These are phyloP conservation scores for Habroteleia sp. DNA, from an alignment of 2,888 invertebrate species.

Conservation along the genomic window DNA sequence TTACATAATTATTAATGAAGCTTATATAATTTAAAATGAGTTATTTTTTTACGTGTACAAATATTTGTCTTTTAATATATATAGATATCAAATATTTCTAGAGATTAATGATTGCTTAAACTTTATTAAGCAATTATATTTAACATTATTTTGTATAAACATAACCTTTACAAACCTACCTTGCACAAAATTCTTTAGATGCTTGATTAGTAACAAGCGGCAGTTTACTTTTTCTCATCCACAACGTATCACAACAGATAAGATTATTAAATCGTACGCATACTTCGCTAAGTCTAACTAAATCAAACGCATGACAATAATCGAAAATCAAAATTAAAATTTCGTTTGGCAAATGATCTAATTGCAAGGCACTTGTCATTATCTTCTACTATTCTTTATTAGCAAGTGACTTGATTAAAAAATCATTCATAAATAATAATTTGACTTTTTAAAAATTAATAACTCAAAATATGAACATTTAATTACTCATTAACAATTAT, in stretches of 20 bases:
- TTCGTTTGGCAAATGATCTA: slow-evolving; percentile 80
- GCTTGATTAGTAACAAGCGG: slow-evolving; percentile 78
- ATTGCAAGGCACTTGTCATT: slow-evolving; percentile 73
- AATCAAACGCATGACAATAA: slow-evolving; percentile 82
- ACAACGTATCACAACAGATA: slow-evolving; percentile 80
- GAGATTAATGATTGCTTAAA: too few species aligned
- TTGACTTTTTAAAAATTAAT: slow-evolving; percentile 12
- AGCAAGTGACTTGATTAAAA: slow-evolving; percentile 13
- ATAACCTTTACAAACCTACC: slow-evolving; percentile 70
- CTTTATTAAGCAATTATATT: too few species aligned
- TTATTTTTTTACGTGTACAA: too few species aligned
- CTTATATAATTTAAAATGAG: too few species aligned
- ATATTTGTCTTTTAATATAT: too few species aligned
- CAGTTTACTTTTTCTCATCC: slow-evolving; percentile 73
- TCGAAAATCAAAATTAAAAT: slow-evolving; percentile 83
- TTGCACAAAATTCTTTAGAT: slow-evolving; percentile 72
- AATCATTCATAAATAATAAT: background rate
- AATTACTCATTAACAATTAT: too few species aligned
- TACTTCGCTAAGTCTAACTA: slow-evolving; percentile 82
- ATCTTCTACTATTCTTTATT: slow-evolving; percentile 48
- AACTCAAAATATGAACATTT: too few species aligned
- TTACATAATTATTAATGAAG: too few species aligned
- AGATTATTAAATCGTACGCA: slow-evolving; percentile 81
- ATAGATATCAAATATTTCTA: too few species aligned
- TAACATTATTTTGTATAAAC: slow-evolving; percentile 29